Evolutionary conservation across 92 coral and sea anemone genomes (phyloP), one percentile per base, ranked within the genome.

Genomic region (Porites lobata): DNA sequence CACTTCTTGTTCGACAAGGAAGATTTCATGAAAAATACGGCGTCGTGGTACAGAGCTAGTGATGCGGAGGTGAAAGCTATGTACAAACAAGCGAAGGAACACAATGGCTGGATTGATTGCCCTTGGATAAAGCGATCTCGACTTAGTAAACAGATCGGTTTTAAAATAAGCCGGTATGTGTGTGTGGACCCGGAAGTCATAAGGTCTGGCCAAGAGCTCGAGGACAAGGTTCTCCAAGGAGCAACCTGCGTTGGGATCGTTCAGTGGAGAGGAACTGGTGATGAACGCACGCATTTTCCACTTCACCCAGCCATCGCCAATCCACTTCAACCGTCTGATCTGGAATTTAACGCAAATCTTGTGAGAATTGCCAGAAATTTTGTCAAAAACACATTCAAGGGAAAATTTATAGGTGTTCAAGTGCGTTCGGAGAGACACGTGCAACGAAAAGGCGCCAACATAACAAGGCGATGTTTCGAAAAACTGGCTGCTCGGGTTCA

Each of bases 131-230:
- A 93, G 51, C 93, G 92, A 82, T 96, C 99, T 13, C 91, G 96
- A 61, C 85, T 97, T 11, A 95, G 85, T 51, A 94, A 94, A 65
- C 99, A 95, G 83, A 92, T 97, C 9, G 94, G 92, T 11, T 97
- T 97, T 77, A 92, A 95, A 89, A 93, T 97, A n/a, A 94, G 94
- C 77, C 95, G 98, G 12, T 97, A 93, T 80, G 88, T 97, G 14
- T 97, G 99, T 56, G 99, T 97, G 14, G 99, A 97, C 82, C 99
- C 99, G 24, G 96, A 97, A 72, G 88, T 97, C 1, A 91, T 97
- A 69, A 90, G 88, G 54, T 83, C 93, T 20, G 90, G 94, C 58
- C 87, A 86, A 21, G 98, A 93, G 65, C 86, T 97, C 15, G 99
- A 97, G 68, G 88, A 90, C 51, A 94, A 85, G 51, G 93, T 97